Percentiles rank a stretch among this genome's conserved stretches.
Evolutionary conservation across 2,797 vertebrate genomes (phyloP).

Genomic region (Dendrocincla fuliginosa): DNA sequence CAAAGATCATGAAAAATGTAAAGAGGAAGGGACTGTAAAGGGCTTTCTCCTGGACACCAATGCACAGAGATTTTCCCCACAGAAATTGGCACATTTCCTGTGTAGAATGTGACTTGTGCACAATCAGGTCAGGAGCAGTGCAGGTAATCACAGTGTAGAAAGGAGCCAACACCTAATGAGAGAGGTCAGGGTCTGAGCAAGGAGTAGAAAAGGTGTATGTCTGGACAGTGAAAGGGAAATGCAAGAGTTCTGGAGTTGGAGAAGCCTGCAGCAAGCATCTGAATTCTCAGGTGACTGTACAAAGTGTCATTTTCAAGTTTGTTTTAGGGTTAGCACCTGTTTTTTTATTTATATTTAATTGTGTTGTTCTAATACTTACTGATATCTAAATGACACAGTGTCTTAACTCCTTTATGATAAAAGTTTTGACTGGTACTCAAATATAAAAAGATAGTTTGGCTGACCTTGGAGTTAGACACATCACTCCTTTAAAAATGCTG

Average conservation of each 20-base stretch:
- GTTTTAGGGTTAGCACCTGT: background rate
- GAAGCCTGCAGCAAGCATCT: background rate
- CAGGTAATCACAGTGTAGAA: background rate
- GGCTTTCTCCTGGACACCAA: background rate
- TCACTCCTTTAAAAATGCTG: background rate
- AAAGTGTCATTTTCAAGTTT: background rate
- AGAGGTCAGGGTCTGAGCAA: background rate
- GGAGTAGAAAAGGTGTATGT: background rate
- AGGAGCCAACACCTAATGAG: background rate
- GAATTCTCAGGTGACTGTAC: background rate
- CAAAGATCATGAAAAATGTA: fast-evolving
- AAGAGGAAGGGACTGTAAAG: background rate
- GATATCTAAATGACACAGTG: background rate
- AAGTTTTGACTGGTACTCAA: background rate
- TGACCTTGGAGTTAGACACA: background rate
- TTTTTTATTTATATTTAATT: background rate
- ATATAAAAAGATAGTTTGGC: background rate
- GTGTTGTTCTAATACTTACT: background rate
- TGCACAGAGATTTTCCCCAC: background rate
- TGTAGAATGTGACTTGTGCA: background rate
- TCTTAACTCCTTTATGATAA: background rate
- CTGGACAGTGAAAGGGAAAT: background rate
- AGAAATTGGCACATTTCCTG: background rate
- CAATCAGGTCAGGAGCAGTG: background rate
- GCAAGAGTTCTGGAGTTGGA: background rate